Conservation (phyloP, 2,113 vertebrate species). For the Boleophthalmus pectinirostris region DNA sequence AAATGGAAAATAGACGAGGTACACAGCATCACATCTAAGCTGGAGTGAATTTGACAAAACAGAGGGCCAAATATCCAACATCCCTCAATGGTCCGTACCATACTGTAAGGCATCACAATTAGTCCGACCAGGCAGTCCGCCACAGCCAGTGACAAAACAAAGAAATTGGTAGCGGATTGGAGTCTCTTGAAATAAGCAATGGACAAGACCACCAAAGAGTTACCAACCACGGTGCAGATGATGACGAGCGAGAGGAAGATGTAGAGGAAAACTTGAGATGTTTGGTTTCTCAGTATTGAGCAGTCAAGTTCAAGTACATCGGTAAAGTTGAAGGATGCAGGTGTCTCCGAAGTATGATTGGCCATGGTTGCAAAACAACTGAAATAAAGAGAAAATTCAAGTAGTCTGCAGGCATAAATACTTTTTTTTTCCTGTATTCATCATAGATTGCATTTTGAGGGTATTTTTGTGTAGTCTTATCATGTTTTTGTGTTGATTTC, state of each 20-base stretch:
- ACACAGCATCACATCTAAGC: constrained; percentile 82
- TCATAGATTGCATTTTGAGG: no score
- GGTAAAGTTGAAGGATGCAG: constrained; percentile 54
- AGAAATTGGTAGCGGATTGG: constrained; percentile 79
- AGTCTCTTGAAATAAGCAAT: constrained; percentile 80
- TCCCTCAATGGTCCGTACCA: constrained; percentile 79
- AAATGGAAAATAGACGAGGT: constrained; percentile 83
- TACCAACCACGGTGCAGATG: constrained; percentile 77
- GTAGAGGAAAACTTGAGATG: constrained; percentile 66
- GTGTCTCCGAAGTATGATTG: constrained; percentile 56
- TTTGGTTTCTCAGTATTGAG: constrained; percentile 46
- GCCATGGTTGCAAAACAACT: constrained; percentile 67
- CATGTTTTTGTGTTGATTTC: no score
- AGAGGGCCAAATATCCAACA: constrained; percentile 78
- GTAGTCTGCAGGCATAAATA: no score
- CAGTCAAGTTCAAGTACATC: constrained; percentile 55
- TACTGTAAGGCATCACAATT: constrained; percentile 82
- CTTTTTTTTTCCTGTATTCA: no score
- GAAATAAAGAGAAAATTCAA: constrained; percentile 42
- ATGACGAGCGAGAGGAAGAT: constrained; percentile 67
- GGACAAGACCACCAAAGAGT: constrained; percentile 78
- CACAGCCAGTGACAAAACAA: constrained; percentile 79
- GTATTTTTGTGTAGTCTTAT: no score
- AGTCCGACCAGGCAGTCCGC: constrained; percentile 82
- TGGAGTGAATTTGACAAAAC: constrained; percentile 79